A percentile compares a stretch with the other conserved stretches of the same genome.
Evolutionary conservation across 2,797 vertebrate species (phyloP).

Genomic region (Falco novaeseelandiae): DNA sequence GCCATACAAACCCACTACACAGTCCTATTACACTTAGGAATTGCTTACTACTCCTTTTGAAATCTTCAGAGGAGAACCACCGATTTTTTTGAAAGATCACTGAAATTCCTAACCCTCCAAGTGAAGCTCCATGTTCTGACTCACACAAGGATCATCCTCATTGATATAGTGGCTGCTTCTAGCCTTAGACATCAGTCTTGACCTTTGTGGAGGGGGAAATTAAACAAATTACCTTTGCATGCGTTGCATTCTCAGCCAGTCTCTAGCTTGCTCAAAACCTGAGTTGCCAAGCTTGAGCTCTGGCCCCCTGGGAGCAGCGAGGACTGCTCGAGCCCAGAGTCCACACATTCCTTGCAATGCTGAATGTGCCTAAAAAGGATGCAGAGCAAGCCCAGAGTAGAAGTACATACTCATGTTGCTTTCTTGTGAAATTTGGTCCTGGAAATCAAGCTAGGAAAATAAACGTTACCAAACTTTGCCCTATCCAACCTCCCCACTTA

Average conservation of each 20-base stretch:
- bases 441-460: conserved; percentile 45
- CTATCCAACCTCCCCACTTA: background rate
- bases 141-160: background rate
- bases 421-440: background rate
- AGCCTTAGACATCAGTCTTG: background rate
- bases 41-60: background rate
- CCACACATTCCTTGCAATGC: conserved; percentile 21
- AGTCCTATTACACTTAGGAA: background rate
- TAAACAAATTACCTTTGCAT: background rate
- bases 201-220: background rate
- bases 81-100: background rate
- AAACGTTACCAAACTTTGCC: background rate
- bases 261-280: background rate
- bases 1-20: too few relatives aligned
- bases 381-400: conserved; percentile 36
- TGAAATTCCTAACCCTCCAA: background rate
- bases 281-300: background rate
- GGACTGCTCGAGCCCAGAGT: background rate
- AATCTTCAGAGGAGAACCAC: background rate
- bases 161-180: background rate
- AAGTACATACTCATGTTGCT: background rate
- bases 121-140: background rate
- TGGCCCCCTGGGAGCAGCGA: background rate
- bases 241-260: background rate
- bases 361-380: conserved; percentile 64